These are phyloP conservation scores for Listronotus bonariensis DNA, from an alignment of 1,140 invertebrate genomes.

Conservation along the genomic window DNA sequence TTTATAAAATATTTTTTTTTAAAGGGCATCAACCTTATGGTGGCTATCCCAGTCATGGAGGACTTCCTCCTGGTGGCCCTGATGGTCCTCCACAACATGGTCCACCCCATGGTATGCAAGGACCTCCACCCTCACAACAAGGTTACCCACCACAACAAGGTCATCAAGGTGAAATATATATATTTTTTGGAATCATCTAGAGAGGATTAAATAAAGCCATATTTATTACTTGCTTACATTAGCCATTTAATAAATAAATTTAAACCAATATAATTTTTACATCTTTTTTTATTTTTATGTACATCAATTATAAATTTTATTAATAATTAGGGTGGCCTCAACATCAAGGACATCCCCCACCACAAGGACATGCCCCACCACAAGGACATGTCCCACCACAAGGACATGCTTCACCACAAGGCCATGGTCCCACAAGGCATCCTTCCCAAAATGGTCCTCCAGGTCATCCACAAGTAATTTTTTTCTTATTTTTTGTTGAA, in stretches of 20 bases:
- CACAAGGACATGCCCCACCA: conserved; percentile 14
- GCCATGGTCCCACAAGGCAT: conserved; percentile 5
- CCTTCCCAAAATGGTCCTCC: conserved; percentile 24
- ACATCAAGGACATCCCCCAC: conserved; percentile 32
- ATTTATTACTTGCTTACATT: no score
- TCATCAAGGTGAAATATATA: conserved; percentile 14
- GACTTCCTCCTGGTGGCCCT: no score
- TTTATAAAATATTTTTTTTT: no score
- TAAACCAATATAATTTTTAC: background rate
- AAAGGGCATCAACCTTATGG: conserved; percentile 24
- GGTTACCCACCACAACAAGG: conserved; percentile 24
- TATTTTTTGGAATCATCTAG: background rate
- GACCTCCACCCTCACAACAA: conserved; percentile 16
- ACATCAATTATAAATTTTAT: no score
- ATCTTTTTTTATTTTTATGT: no score
- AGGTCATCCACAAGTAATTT: conserved; percentile 17
- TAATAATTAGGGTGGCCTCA: conserved; percentile 17
- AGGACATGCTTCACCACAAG: conserved; percentile 11
- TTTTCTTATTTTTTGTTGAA: background rate
- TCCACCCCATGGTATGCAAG: conserved; percentile 17
- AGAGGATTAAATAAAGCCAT: background rate
- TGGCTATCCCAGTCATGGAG: conserved; percentile 29
- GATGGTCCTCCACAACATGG: conserved; percentile 15
- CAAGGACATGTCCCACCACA: conserved; percentile 13
- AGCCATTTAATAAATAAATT: no score